These are phyloP conservation scores for Nettapus auritus DNA, from an alignment of 2,113 vertebrate species.

Conservation along the genomic window DNA sequence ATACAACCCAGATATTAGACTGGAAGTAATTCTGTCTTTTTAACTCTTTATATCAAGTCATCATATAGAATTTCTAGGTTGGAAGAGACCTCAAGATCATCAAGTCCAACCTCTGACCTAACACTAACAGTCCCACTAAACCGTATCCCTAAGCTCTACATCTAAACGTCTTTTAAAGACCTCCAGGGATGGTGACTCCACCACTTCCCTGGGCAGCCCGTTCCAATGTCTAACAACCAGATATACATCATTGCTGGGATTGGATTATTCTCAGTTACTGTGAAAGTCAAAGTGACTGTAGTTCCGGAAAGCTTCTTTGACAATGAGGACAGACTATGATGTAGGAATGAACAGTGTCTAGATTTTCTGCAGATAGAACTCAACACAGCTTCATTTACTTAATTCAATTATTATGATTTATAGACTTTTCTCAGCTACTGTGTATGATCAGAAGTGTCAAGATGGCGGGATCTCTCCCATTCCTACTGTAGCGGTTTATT, in stretches of 20 bases:
- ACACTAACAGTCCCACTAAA: too few relatives aligned
- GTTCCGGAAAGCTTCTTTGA: neutral
- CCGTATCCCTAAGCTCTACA: too few relatives aligned
- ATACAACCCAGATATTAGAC: neutral
- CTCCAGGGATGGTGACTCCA: too few relatives aligned
- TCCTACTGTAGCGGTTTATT: neutral
- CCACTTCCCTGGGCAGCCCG: too few relatives aligned
- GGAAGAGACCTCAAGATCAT: too few relatives aligned
- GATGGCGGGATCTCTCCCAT: neutral
- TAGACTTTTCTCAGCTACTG: neutral
- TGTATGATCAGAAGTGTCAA: neutral
- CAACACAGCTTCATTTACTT: neutral
- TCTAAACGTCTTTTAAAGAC: too few relatives aligned
- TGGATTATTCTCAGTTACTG: neutral
- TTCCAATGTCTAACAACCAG: too few relatives aligned
- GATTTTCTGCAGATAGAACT: neutral
- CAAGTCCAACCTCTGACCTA: too few relatives aligned
- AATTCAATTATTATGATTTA: neutral
- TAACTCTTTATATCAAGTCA: neutral
- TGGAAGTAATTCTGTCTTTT: neutral
- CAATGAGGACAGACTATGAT: neutral
- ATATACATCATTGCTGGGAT: neutral
- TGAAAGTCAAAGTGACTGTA: neutral
- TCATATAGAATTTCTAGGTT: too few relatives aligned
- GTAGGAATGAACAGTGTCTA: neutral